These are phyloP conservation scores for Lasioglossum pauxillum DNA, from an alignment of 2,888 invertebrate genomes.

Conservation along the genomic window DNA sequence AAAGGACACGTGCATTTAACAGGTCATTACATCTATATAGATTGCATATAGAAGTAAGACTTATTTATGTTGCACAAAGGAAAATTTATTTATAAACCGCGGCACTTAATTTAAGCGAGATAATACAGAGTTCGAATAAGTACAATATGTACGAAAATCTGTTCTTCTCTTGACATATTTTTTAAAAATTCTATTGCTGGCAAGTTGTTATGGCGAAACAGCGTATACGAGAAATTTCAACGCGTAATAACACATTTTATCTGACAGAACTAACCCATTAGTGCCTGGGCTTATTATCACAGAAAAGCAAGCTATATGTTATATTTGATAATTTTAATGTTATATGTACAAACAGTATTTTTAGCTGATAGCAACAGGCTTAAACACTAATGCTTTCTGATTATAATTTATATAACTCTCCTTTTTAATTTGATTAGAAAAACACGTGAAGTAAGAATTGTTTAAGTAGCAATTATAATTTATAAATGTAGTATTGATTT, in stretches of 20 bases:
- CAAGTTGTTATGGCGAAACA: neutral
- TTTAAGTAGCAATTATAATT: neutral
- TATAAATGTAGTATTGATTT: neutral
- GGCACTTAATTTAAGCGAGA: constrained; percentile 20
- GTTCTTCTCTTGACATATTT: constrained; percentile 11
- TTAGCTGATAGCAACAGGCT: neutral
- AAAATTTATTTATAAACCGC: constrained; percentile 47
- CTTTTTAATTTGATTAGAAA: neutral
- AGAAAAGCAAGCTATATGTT: neutral
- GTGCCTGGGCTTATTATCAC: neutral
- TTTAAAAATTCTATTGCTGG: constrained; percentile 4
- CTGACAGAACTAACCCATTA: constrained; percentile 18
- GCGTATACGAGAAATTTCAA: constrained; percentile 22
- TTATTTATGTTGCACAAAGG: constrained; percentile 34
- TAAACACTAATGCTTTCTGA: neutral
- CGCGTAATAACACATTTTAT: constrained; percentile 4
- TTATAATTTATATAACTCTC: constrained; percentile 1
- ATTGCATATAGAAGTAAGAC: constrained; percentile 30
- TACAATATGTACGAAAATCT: constrained; percentile 5
- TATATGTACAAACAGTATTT: neutral
- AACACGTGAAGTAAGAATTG: neutral
- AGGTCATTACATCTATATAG: constrained; percentile 18
- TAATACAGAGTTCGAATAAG: constrained; percentile 28
- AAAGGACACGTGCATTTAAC: neutral
- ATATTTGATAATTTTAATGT: neutral